Percentiles rank a stretch among this genome's conserved stretches.
phyloP scores from a whole-genome alignment of 2,888 invertebrate genomes.

The Nomada ferruginata region DNA sequence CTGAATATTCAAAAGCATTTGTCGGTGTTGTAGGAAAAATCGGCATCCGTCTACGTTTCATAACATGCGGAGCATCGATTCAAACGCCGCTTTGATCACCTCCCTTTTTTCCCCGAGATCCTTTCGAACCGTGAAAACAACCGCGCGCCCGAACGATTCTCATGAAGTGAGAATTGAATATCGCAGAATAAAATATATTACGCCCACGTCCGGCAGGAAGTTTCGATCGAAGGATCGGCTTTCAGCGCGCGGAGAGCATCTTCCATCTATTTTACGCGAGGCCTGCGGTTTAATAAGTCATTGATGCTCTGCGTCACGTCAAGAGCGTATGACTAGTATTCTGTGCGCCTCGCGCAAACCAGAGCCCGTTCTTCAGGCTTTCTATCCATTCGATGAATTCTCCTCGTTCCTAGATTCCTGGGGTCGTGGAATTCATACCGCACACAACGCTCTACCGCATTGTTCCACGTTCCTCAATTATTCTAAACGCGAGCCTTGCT shows the following conservation, averaged over 20 bases:
- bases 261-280: neutral
- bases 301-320: slow-evolving; percentile 52
- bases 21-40: slow-evolving; percentile 5
- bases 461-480: slow-evolving; percentile 61
- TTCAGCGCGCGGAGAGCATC: too few relatives aligned
- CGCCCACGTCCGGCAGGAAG: neutral
- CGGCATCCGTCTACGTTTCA: neutral
- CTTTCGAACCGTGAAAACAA: slow-evolving; percentile 34
- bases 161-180: slow-evolving; percentile 34
- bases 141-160: neutral
- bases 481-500: slow-evolving; percentile 20
- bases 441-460: slow-evolving; percentile 61
- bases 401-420: slow-evolving; percentile 55
- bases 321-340: slow-evolving; percentile 28
- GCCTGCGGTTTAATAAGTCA: slow-evolving; percentile 47
- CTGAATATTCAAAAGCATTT: neutral
- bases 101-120: neutral
- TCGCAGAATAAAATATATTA: neutral
- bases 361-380: slow-evolving; percentile 56
- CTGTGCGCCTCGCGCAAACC: slow-evolving; percentile 33
- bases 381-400: slow-evolving; percentile 67
- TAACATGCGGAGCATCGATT: slow-evolving; percentile 4
- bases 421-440: slow-evolving; percentile 60
- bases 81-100: neutral
- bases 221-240: too few relatives aligned